Conservation (phyloP, 2,797 vertebrate genomes). For the Arrhamphus sclerolepis region DNA sequence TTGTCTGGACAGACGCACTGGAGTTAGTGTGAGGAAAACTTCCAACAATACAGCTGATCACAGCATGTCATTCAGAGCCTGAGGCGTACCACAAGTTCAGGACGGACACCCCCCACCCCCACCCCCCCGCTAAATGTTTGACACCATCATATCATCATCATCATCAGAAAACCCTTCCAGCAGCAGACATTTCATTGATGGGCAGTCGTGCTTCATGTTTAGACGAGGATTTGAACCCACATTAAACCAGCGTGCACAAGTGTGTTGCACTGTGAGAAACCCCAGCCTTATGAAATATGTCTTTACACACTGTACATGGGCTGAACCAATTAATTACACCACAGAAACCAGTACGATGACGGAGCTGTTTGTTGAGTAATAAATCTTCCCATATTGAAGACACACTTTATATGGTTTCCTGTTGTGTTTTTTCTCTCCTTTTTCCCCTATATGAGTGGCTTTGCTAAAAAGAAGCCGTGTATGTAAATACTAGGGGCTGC, state of each 20-base stretch:
- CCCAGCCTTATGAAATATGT: conserved; percentile 17
- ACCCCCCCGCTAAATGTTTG: too few species aligned
- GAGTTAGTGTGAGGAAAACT: background rate
- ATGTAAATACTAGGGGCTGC: too few species aligned
- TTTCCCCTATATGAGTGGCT: background rate
- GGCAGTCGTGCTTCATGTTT: too few species aligned
- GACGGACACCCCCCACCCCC: background rate
- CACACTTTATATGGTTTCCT: background rate
- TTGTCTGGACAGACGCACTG: conserved; percentile 73
- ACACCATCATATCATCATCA: conserved; percentile 1
- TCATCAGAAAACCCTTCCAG: conserved; percentile 6
- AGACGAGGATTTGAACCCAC: background rate
- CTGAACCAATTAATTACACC: conserved; percentile 18
- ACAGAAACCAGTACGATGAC: background rate
- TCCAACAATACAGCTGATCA: too few species aligned
- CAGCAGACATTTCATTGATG: conserved; percentile 6
- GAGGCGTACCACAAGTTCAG: background rate
- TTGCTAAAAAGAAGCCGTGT: too few species aligned
- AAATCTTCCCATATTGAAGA: background rate
- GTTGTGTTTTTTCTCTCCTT: conserved; percentile 11
- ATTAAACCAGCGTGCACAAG: background rate
- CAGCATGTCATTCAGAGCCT: too few species aligned
- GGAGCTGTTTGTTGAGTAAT: conserved; percentile 5
- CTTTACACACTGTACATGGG: background rate
- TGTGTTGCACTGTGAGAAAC: background rate